These are phyloP conservation scores for Montipora foliosa DNA, from an alignment of 64 coral and sea anemone genomes.

Conservation along the genomic window DNA sequence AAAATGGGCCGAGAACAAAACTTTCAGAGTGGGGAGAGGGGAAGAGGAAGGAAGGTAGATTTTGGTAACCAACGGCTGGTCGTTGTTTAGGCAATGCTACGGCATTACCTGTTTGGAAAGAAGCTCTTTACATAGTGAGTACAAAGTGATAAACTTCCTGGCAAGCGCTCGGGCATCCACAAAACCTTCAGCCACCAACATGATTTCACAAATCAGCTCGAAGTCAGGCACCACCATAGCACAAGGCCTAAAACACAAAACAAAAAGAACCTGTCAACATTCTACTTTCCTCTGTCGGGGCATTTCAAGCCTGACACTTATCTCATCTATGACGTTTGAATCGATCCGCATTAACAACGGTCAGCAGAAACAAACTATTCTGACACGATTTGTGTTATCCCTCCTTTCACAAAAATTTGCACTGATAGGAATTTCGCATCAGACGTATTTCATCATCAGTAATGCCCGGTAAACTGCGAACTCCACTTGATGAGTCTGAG, in stretches of 20 bases:
- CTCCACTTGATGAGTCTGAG: too few species aligned
- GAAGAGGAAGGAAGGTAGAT: too few species aligned
- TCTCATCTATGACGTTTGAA: background rate
- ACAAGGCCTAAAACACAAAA: constrained; percentile 80
- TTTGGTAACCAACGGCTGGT: background rate
- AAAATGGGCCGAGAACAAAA: too few species aligned
- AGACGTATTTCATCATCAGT: too few species aligned
- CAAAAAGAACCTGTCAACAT: background rate
- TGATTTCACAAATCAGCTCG: constrained; percentile 99
- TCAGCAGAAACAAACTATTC: too few species aligned
- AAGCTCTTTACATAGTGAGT: constrained; percentile 98
- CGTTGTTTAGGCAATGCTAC: background rate
- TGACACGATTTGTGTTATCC: too few species aligned
- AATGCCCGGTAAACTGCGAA: too few species aligned
- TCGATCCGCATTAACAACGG: too few species aligned
- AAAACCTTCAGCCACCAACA: constrained; percentile 99
- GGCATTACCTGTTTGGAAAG: constrained; percentile 94
- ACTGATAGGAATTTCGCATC: too few species aligned
- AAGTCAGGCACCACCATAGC: constrained; percentile 99
- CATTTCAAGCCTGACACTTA: background rate
- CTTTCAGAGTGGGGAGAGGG: too few species aligned
- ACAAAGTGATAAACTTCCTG: constrained; percentile 96
- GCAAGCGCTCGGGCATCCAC: constrained; percentile 91
- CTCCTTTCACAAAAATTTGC: too few species aligned
- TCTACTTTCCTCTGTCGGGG: background rate